Percentiles rank a stretch among this genome's conserved stretches.
These are phyloP conservation scores for Muntiacus reevesi DNA, from an alignment of 2,113 vertebrate species.

Conservation along the genomic window DNA sequence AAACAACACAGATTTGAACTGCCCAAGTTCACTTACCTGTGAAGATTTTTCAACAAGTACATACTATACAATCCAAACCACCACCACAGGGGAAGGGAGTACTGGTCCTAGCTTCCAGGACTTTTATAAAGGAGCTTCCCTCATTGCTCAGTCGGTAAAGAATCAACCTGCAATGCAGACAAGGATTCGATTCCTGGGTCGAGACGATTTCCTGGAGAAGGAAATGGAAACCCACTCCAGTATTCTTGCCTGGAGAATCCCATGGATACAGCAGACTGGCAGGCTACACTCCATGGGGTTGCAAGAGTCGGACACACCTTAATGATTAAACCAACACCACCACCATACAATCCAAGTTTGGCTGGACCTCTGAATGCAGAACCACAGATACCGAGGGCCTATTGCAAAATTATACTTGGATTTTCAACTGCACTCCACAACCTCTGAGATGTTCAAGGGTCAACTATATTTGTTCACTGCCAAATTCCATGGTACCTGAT, in stretches of 20 bases:
- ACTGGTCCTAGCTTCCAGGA: neutral
- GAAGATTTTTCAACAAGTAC: neutral
- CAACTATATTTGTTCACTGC: neutral
- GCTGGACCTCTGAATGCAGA: neutral
- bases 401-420: neutral
- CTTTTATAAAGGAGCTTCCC: neutral
- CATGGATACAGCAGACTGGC: neutral
- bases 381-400: neutral
- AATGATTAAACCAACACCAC: neutral
- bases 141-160: neutral
- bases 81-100: neutral
- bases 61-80: neutral
- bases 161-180: neutral
- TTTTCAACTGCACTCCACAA: neutral
- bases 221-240: neutral
- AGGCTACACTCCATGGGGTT: neutral
- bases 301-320: accelerated
- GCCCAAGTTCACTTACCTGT: neutral
- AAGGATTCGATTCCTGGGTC: neutral
- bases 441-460: neutral
- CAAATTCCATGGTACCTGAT: neutral
- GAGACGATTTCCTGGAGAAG: neutral
- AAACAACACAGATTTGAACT: neutral
- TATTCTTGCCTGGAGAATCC: neutral
- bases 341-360: neutral